These are phyloP conservation scores for Brachyhypopomus gauderio DNA, from an alignment of 2,113 vertebrate species.

Conservation along the genomic window DNA sequence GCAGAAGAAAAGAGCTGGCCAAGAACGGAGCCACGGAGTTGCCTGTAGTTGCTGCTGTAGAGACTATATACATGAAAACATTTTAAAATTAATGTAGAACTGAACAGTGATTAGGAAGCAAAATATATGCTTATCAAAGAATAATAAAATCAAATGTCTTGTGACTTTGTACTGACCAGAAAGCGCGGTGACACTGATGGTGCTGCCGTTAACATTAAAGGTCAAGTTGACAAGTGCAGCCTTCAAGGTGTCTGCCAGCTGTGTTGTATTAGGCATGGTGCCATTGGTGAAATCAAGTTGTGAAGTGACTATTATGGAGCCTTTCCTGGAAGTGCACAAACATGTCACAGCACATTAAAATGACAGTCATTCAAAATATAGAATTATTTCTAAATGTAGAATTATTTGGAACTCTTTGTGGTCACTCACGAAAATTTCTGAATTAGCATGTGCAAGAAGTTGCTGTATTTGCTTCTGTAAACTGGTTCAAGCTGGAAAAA, in stretches of 20 bases:
- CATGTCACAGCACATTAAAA: not conserved
- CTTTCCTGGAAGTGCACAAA: conserved; percentile 1
- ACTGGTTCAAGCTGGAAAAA: conserved; percentile 3
- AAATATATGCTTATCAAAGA: too few relatives aligned
- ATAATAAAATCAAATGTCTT: not conserved
- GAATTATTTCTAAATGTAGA: not conserved
- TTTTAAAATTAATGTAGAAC: too few relatives aligned
- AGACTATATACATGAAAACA: too few relatives aligned
- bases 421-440: not conserved
- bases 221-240: not conserved
- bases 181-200: not conserved
- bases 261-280: not conserved
- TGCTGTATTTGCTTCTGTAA: not conserved
- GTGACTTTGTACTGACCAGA: not conserved
- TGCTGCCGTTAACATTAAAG: not conserved
- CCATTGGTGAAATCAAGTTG: not conserved
- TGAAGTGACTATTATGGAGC: conserved; percentile 7
- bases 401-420: not conserved
- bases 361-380: not conserved
- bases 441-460: not conserved
- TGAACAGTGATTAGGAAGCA: too few relatives aligned
- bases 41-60: not conserved
- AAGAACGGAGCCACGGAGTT: not conserved
- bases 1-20: not conserved
- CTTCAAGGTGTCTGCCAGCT: not conserved